Evolutionary conservation across 2,888 invertebrate genomes (phyloP), one percentile per base, ranked within the genome.

Genomic region (Drosophila meridiana): DNA sequence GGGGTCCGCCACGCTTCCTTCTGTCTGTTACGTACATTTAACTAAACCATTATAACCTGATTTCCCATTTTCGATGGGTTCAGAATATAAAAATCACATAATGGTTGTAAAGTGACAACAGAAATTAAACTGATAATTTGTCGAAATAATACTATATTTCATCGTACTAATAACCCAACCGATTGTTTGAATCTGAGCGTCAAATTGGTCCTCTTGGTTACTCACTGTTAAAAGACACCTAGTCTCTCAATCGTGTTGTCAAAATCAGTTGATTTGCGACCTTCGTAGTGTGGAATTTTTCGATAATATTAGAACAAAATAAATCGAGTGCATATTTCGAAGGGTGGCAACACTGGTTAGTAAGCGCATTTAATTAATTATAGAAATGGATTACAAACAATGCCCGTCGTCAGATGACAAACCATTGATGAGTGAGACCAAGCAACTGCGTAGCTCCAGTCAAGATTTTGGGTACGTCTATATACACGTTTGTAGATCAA

Each of bases 381-480:
- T 11, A 36, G 1, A 3, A n/a, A 66, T 66, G 30, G 64, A 62
- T 28, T n/a, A 1, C 6, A 28, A 34, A 1, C 13, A n/a, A 6
- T 1, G 11, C 4, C n/a, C 4, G 11, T 8, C 32, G 8, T 8
- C 48, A 48, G 28, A n/a, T n/a, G n/a, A 34, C 3, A 1, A 13
- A 4, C 20, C 30, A 32, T 9, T 4, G 5, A n/a, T 6, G n/a
- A 20, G n/a, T 8, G 4, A n/a, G 30, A 26, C 9, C 6, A 42
- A 28, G n/a, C 11, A 36, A 7, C 30, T 20, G 1, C 38, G 38
- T 0, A 47, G 26, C 4, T 30, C 8, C 28, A 50, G n/a, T 4
- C 36, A 7, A 7, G 42, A 32, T 32, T 26, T n/a, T 9, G 32
- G 47, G 69, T 70, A 69, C 26, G 55, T 28, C 14, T 11, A 2